phyloP scores from a whole-genome alignment of 2,113 vertebrate genomes.

The Clarias magur region DNA sequence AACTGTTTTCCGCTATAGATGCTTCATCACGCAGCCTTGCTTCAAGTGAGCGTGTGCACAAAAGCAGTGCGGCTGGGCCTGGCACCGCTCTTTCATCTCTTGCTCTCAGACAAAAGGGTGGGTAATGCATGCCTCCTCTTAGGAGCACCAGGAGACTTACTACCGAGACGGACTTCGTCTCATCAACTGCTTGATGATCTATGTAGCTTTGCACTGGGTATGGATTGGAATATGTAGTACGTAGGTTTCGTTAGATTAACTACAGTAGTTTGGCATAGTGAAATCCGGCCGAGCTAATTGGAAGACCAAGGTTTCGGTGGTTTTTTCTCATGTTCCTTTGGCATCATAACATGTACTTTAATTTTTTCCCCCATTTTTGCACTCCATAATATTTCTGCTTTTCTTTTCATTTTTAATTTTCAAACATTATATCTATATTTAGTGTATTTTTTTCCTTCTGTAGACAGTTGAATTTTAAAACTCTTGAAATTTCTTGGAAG shows the following conservation, averaged over 20 bases:
- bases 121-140: conserved; percentile 80
- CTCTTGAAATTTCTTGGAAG: conserved; percentile 4
- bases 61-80: conserved; percentile 90
- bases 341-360: not conserved
- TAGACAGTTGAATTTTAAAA: conserved; percentile 10
- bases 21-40: conserved; percentile 93
- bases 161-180: conserved; percentile 64
- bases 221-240: conserved; percentile 18
- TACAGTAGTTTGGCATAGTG: conserved; percentile 13
- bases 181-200: conserved; percentile 60
- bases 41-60: conserved; percentile 94
- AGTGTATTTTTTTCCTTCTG: conserved; percentile 26
- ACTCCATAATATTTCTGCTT: conserved; percentile 38
- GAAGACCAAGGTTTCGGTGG: conserved; percentile 14
- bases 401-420: conserved; percentile 46
- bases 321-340: conserved; percentile 18
- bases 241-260: conserved; percentile 12
- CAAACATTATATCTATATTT: conserved; percentile 43
- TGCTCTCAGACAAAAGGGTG: conserved; percentile 96
- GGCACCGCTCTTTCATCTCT: conserved; percentile 93
- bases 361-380: not conserved
- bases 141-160: conserved; percentile 47
- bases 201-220: conserved; percentile 42
- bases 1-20: conserved; percentile 94
- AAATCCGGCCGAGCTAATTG: conserved; percentile 9